Evolutionary conservation across 1,140 invertebrate genomes (phyloP).

Genomic region (Habropoda laboriosa): DNA sequence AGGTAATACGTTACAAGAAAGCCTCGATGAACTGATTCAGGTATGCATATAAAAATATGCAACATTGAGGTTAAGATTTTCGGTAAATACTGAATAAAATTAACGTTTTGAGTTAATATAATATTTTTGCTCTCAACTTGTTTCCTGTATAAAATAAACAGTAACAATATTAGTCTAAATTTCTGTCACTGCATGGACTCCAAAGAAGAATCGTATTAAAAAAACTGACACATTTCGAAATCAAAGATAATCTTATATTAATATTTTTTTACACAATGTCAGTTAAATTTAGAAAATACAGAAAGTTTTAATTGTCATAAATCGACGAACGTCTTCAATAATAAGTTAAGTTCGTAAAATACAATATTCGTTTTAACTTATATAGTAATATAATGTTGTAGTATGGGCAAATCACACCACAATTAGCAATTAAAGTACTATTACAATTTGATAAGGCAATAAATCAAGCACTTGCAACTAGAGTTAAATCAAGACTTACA

Average conservation of each 20-base stretch:
- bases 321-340: background rate
- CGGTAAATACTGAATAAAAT: background rate
- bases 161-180: too few species aligned
- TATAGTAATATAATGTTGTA: slow-evolving; percentile 82
- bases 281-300: background rate
- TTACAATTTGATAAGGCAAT: slow-evolving; percentile 98
- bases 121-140: background rate
- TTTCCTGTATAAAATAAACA: background rate
- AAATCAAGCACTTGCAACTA: slow-evolving; percentile 95
- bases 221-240: background rate
- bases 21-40: slow-evolving; percentile 95
- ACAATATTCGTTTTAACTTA: slow-evolving; percentile 10
- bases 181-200: background rate
- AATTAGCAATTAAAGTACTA: slow-evolving; percentile 95
- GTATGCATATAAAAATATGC: slow-evolving; percentile 74
- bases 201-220: background rate
- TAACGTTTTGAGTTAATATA: background rate
- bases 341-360: background rate
- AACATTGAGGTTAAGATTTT: slow-evolving; percentile 39
- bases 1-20: slow-evolving; percentile 97
- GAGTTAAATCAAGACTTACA: slow-evolving; percentile 95
- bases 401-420: slow-evolving; percentile 97
- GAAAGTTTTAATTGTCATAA: background rate
- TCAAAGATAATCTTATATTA: background rate
- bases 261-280: background rate